Base-by-base conservation (phyloP, 2,888 invertebrate species). In the Aleiodes testaceus region DNA sequence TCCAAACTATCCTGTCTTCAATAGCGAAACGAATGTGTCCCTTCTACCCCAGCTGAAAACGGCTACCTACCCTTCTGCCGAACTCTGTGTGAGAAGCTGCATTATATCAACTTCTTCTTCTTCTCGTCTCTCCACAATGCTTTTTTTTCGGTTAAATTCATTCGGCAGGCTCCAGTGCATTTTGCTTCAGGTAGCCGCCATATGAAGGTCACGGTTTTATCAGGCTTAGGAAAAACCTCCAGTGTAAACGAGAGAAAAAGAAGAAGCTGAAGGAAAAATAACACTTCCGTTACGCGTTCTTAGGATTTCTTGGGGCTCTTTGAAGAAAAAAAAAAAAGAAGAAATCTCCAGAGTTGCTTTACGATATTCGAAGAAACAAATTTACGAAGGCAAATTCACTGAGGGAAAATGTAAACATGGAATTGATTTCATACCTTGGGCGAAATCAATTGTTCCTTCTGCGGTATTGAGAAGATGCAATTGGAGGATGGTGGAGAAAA, bases 181-280 rank as follows among this genome's bases (percentile, higher is more conserved):
- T 18, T 59, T 6, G 11, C 59, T 18, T 16, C 36, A 36, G 20
- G 69, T 66, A 44, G 55, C 63, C 66, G 55, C 63, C 66, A 22
- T 63, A 61, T 45, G 6, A 44, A 68, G 71, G 67, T 74, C 69
- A 75, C 72, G 75, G 72, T 30, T 74, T 75, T 75, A 75, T 74
- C 74, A 70, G 71, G 65, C 74, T 75, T 70, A 71, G 1, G 74
- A 75, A 75, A 75, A n/a, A n/a, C n/a, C 72, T 18, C 59, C 70
- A 66, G 75, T 74, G 74, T 72, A 75, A 75, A 75, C 73, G 75
- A 75, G 7, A 12, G 9, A 59, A 18, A 42, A 59, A 59, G 9
- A 14, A 18, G 16, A 36, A 42, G 14, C 42, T 9, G 7, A 55
- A 59, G 18, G 11, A 59, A 59, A 59, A 42, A 59, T 59, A 16